Percentiles rank a stretch among this genome's conserved stretches.
Evolutionary conservation across 2,888 invertebrate genomes (phyloP).

Genomic region (Dolomedes plantarius): DNA sequence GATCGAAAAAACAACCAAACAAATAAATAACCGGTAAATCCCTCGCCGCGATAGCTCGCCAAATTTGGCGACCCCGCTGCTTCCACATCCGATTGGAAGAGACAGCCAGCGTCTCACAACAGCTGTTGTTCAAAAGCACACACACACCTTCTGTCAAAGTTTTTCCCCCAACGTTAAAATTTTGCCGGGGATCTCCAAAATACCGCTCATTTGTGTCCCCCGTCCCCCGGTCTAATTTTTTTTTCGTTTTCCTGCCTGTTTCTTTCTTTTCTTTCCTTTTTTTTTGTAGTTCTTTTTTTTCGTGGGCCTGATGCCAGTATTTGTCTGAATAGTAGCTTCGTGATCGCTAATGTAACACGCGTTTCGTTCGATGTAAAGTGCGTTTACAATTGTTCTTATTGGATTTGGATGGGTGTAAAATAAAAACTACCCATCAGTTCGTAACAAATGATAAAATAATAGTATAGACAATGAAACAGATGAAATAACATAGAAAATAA

Average conservation of each 20-base stretch:
- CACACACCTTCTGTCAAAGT: not conserved
- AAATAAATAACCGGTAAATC: not conserved
- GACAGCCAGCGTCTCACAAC: conserved; percentile 1
- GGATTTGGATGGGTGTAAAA: no score
- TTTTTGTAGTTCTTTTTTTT: not conserved
- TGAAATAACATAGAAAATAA: no score
- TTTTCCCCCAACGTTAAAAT: not conserved
- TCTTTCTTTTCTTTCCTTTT: not conserved
- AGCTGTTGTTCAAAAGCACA: conserved; percentile 8
- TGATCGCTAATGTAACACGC: no score
- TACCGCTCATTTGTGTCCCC: not conserved
- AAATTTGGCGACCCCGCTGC: not conserved
- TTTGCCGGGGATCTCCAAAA: not conserved
- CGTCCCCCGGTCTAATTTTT: not conserved
- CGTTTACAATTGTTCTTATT: no score
- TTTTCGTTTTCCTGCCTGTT: not conserved
- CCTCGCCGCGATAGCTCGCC: not conserved
- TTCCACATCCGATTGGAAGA: conserved; percentile 13
- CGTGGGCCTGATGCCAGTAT: not conserved
- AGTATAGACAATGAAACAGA: no score
- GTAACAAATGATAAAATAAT: no score
- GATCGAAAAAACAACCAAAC: not conserved
- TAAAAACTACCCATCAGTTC: no score
- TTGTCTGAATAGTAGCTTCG: not conserved
- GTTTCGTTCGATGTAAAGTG: no score